Percentiles rank a stretch among this genome's conserved stretches.
These are phyloP conservation scores for Enteromius paludinosus DNA, from an alignment of 2,797 vertebrate species.

Conservation along the genomic window DNA sequence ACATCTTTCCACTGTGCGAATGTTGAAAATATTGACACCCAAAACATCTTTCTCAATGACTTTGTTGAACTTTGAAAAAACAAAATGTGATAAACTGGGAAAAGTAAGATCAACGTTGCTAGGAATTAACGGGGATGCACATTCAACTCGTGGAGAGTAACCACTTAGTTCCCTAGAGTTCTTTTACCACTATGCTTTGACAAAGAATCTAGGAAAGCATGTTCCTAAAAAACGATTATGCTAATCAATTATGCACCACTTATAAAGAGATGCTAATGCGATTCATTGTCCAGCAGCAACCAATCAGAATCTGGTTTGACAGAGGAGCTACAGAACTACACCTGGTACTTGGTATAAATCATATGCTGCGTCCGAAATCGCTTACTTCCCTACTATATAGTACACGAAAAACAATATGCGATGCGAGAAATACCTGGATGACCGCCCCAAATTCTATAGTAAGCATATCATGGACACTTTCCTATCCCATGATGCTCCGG, in stretches of 20 bases:
- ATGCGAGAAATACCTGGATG: too few species aligned
- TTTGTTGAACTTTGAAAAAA: not conserved
- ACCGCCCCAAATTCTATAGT: too few species aligned
- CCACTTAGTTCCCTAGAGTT: not conserved
- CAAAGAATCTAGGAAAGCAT: not conserved
- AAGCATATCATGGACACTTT: too few species aligned
- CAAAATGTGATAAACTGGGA: not conserved
- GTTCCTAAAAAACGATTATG: slow-evolving; percentile 3
- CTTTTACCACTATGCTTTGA: not conserved
- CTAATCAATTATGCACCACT: not conserved
- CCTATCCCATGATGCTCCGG: too few species aligned
- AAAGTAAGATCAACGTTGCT: not conserved
- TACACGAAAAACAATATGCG: too few species aligned
- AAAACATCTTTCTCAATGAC: not conserved
- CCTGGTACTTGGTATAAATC: not conserved
- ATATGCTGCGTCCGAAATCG: too few species aligned
- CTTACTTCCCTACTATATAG: too few species aligned
- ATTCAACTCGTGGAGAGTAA: not conserved
- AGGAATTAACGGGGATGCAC: slow-evolving; percentile 10
- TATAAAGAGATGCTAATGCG: not conserved
- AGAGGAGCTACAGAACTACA: not conserved
- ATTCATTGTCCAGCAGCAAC: not conserved
- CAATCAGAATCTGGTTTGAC: slow-evolving; percentile 1
- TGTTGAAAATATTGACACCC: not conserved
- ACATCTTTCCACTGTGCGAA: not conserved